These are phyloP conservation scores for Grallaria varia DNA, from an alignment of 2,113 vertebrate species.

Conservation along the genomic window DNA sequence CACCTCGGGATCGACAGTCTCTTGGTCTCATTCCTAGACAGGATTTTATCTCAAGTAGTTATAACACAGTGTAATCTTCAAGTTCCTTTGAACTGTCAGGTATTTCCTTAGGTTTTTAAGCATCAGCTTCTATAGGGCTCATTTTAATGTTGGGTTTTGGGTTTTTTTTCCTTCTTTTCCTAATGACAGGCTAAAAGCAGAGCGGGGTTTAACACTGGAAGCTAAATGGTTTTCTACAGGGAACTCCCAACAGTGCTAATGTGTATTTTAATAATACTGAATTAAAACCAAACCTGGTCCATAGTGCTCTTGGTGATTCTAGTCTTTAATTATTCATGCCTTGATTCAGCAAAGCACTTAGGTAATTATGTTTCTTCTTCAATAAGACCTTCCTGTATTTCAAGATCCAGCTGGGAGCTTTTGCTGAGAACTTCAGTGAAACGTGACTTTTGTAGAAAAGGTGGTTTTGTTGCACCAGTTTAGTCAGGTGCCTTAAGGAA, in stretches of 20 bases:
- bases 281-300: constrained; percentile 3
- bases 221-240: neutral
- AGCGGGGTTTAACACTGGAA: neutral
- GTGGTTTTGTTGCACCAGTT: neutral
- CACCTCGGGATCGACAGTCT: neutral
- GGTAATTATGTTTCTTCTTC: neutral
- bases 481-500: neutral
- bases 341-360: constrained; percentile 4
- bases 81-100: neutral
- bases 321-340: neutral
- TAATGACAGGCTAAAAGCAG: constrained; percentile 10
- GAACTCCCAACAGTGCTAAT: neutral
- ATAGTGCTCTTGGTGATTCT: neutral
- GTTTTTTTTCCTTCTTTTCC: neutral
- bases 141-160: neutral
- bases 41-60: neutral
- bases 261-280: constrained; percentile 38
- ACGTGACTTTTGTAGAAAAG: neutral
- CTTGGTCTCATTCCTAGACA: neutral
- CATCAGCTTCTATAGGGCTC: neutral
- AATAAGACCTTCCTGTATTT: neutral
- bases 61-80: constrained; percentile 8
- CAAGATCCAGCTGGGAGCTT: neutral
- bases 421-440: neutral
- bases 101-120: neutral